A percentile compares a stretch with the other conserved stretches of the same genome.
Conservation (phyloP, 92 coral and sea anemone genomes). For the Galaxea fascicularis region DNA sequence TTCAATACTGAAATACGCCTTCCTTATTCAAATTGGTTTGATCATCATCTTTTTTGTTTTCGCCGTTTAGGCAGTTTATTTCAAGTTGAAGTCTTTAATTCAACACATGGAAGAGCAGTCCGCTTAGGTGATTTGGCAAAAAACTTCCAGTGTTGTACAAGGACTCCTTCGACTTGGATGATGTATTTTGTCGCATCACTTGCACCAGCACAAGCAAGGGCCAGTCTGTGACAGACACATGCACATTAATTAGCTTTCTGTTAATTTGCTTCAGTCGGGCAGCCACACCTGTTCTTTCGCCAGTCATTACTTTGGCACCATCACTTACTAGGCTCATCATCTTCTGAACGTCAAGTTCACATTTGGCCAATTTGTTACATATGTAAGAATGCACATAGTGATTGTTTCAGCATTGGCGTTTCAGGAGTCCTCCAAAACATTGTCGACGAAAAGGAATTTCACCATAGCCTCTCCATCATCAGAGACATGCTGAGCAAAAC, state of each 20-base stretch:
- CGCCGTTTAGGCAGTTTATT: constrained; percentile 14
- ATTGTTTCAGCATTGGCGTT: constrained; percentile 54
- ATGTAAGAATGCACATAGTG: constrained; percentile 24
- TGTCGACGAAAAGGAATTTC: constrained; percentile 43
- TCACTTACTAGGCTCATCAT: constrained; percentile 44
- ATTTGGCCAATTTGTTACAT: constrained; percentile 33
- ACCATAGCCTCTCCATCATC: constrained; percentile 43
- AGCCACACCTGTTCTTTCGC: constrained; percentile 46
- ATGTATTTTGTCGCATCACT: constrained; percentile 39
- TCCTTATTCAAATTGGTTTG: constrained; percentile 19
- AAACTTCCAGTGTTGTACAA: constrained; percentile 38
- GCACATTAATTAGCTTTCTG: constrained; percentile 43
- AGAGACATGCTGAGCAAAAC: constrained; percentile 46
- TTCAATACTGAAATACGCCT: not conserved
- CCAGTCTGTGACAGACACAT: constrained; percentile 40
- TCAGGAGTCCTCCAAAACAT: constrained; percentile 46
- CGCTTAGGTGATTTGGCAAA: constrained; percentile 40
- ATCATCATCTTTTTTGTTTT: constrained; percentile 14
- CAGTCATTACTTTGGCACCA: constrained; percentile 53
- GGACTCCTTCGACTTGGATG: constrained; percentile 47
- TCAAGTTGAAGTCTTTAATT: constrained; percentile 5
- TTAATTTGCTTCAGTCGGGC: constrained; percentile 49
- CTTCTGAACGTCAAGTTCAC: constrained; percentile 43
- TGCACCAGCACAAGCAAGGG: constrained; percentile 50
- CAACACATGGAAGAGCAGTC: constrained; percentile 19